Percentiles rank a stretch among this genome's conserved stretches.
phyloP scores from a whole-genome alignment of 2,113 vertebrate species.

The Aptenodytes forsteri region DNA sequence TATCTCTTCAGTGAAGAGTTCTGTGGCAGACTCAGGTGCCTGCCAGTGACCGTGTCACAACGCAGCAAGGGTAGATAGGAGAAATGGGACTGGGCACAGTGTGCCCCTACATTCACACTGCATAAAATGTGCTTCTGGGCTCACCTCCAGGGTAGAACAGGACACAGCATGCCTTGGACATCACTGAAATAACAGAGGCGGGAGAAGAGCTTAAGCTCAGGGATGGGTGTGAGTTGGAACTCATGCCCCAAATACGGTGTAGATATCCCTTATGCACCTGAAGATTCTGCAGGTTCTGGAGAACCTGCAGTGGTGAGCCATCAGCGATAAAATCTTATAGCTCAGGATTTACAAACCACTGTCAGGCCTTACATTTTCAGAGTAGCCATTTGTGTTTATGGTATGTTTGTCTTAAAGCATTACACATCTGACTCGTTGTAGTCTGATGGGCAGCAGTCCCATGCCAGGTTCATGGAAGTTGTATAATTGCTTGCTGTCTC shows the following conservation, averaged over 20 bases:
- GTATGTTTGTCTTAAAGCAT: neutral
- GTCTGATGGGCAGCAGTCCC: neutral
- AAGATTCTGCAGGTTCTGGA: neutral
- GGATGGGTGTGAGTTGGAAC: neutral
- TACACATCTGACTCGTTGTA: neutral
- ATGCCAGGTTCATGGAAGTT: neutral
- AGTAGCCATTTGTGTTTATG: neutral
- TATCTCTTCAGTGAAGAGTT: neutral
- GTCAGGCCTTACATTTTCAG: neutral
- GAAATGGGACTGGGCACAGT: neutral
- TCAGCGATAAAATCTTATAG: neutral
- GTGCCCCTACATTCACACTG: neutral
- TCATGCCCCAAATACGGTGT: neutral
- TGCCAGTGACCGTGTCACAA: neutral
- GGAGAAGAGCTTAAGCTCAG: neutral
- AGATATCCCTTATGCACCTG: neutral
- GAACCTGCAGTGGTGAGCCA: neutral
- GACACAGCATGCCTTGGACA: neutral
- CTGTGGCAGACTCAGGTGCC: neutral
- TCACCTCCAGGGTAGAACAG: neutral
- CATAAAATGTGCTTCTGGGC: neutral
- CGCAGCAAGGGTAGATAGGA: neutral
- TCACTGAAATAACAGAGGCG: neutral
- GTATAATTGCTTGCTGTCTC: neutral
- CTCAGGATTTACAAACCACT: neutral